Conservation (phyloP, 2,797 vertebrate species). For the Knipowitschia caucasica region DNA sequence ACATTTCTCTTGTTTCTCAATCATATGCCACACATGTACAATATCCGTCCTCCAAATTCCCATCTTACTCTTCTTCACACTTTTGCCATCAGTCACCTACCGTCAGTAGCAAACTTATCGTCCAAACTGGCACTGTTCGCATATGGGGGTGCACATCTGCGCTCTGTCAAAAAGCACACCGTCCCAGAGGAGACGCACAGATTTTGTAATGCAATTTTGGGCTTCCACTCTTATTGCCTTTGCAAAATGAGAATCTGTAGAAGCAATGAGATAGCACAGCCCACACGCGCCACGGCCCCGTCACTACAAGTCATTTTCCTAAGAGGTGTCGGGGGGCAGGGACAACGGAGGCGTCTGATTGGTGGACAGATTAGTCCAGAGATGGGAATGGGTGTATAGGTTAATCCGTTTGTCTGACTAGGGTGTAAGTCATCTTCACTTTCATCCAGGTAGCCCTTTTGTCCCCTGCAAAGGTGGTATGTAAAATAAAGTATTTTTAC, state of each 20-base stretch:
- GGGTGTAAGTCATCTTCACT: constrained; percentile 51
- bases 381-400: constrained; percentile 39
- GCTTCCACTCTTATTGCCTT: constrained; percentile 64
- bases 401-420: constrained; percentile 67
- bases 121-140: constrained; percentile 40
- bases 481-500: too few species aligned
- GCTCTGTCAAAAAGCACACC: constrained; percentile 66
- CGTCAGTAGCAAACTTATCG: constrained; percentile 59
- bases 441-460: constrained; percentile 42
- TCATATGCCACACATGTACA: constrained; percentile 33
- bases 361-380: constrained; percentile 60
- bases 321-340: constrained; percentile 55
- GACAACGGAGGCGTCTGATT: constrained; percentile 54
- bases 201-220: constrained; percentile 70
- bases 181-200: constrained; percentile 57
- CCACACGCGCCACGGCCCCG: constrained; percentile 22
- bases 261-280: constrained; percentile 28
- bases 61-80: constrained; percentile 2
- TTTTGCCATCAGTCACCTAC: constrained; percentile 52
- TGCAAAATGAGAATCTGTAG: constrained; percentile 50
- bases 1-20: constrained; percentile 11
- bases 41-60: constrained; percentile 27
- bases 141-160: constrained; percentile 70
- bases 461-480: too few species aligned
- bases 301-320: constrained; percentile 66